Percentiles rank a stretch among this genome's conserved stretches.
phyloP scores from a whole-genome alignment of 2,888 invertebrate genomes.

The Carcina quercana region DNA sequence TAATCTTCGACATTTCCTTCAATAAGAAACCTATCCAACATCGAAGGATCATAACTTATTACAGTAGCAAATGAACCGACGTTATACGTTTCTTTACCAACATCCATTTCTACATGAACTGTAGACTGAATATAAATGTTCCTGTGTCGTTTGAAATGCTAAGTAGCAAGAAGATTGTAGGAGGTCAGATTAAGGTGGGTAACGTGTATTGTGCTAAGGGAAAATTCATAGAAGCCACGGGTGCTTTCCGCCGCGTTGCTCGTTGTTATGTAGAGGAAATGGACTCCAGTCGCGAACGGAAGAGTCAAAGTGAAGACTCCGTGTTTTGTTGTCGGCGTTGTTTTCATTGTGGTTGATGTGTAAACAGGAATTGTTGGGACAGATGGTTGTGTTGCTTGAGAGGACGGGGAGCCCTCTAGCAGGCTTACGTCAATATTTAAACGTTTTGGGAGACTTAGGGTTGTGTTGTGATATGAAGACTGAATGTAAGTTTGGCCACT shows the following conservation, averaged over 20 bases:
- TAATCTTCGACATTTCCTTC: constrained; percentile 35
- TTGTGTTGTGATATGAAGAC: too few species aligned
- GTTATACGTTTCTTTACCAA: constrained; percentile 33
- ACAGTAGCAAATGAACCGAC: constrained; percentile 51
- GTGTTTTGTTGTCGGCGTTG: constrained; percentile 27
- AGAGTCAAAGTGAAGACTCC: constrained; percentile 37
- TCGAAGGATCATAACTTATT: constrained; percentile 48
- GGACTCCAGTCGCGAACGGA: constrained; percentile 41
- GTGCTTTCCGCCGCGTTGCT: constrained; percentile 41
- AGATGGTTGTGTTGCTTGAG: neutral
- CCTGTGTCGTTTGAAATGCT: constrained; percentile 15
- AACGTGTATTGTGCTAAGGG: constrained; percentile 23
- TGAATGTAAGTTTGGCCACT: neutral
- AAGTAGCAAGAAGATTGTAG: constrained; percentile 14
- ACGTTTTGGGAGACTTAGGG: too few species aligned
- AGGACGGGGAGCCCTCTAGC: too few species aligned
- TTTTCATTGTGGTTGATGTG: constrained; percentile 28
- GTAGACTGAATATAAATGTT: constrained; percentile 14
- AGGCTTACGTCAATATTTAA: too few species aligned
- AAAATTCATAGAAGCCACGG: constrained; percentile 51
- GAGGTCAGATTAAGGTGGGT: constrained; percentile 30
- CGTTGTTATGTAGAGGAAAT: constrained; percentile 53
- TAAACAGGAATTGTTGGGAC: constrained; percentile 17
- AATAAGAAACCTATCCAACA: constrained; percentile 43
- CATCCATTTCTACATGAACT: constrained; percentile 31